phyloP scores from a whole-genome alignment of 2,797 vertebrate genomes.

The Anguilla megastoma region DNA sequence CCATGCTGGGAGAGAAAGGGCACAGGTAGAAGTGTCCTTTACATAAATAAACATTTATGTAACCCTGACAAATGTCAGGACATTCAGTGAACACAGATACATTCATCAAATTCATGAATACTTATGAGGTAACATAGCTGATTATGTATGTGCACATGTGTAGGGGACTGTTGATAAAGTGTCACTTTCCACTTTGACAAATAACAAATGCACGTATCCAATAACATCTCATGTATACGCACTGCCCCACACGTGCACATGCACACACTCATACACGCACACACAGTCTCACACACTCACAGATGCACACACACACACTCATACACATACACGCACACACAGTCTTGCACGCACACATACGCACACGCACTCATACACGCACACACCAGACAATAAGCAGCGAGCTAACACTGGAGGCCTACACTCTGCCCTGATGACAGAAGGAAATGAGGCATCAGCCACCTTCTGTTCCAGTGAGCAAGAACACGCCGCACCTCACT shows the following conservation, averaged over 20 bases:
- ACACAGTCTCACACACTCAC: slow-evolving; percentile 21
- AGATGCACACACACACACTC: slow-evolving; percentile 21
- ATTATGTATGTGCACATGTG: background rate
- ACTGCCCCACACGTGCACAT: background rate
- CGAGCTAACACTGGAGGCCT: background rate
- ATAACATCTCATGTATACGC: background rate
- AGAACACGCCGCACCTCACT: background rate
- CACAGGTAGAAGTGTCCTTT: background rate
- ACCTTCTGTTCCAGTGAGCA: background rate
- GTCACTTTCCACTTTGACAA: background rate
- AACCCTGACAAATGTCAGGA: background rate
- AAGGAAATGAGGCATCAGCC: slow-evolving; percentile 1
- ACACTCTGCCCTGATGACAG: background rate
- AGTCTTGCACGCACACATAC: slow-evolving; percentile 22
- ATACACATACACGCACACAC: slow-evolving; percentile 35
- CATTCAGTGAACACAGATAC: background rate
- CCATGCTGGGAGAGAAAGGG: background rate
- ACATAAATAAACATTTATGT: background rate
- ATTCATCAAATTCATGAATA: background rate
- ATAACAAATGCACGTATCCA: slow-evolving; percentile 10
- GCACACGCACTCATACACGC: slow-evolving; percentile 34
- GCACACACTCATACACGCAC: background rate
- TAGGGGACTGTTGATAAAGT: background rate
- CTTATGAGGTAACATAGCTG: background rate
- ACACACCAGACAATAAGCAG: slow-evolving; percentile 20